Percentiles rank a stretch among this genome's conserved stretches.
These are phyloP conservation scores for Tretioscincus oriximinensis DNA, from an alignment of 2,113 vertebrate species.

Conservation along the genomic window DNA sequence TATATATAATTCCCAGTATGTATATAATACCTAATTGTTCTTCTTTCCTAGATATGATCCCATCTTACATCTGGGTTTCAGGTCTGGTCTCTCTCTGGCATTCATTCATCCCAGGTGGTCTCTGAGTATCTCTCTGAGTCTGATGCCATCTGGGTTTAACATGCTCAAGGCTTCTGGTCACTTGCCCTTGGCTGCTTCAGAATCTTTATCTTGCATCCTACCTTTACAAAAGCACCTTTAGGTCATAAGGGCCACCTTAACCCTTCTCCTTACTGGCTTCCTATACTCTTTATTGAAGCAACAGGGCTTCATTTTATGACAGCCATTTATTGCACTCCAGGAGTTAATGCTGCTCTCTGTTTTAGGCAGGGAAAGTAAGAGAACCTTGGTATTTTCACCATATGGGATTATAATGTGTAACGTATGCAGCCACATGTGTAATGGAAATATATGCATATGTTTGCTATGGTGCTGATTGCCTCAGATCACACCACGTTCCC, in stretches of 20 bases:
- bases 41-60: neutral
- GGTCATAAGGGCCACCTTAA: neutral
- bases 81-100: neutral
- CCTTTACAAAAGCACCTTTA: neutral
- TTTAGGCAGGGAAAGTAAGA: slow-evolving; percentile 53
- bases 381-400: slow-evolving; percentile 65
- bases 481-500: slow-evolving; percentile 66
- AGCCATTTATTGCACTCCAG: slow-evolving; percentile 40
- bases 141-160: neutral
- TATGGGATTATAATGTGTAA: slow-evolving; percentile 65
- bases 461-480: slow-evolving; percentile 63
- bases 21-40: neutral
- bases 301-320: slow-evolving; percentile 29
- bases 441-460: slow-evolving; percentile 67
- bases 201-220: neutral
- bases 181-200: neutral
- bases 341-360: slow-evolving; percentile 47
- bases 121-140: neutral
- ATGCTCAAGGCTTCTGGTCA: neutral
- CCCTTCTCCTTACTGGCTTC: accelerated
- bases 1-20: neutral
- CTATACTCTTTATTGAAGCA: neutral
- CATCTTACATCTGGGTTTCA: neutral
- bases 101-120: neutral
- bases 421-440: slow-evolving; percentile 66